These are phyloP conservation scores for Yponomeuta cagnagella DNA, from an alignment of 2,888 invertebrate species.

Conservation along the genomic window DNA sequence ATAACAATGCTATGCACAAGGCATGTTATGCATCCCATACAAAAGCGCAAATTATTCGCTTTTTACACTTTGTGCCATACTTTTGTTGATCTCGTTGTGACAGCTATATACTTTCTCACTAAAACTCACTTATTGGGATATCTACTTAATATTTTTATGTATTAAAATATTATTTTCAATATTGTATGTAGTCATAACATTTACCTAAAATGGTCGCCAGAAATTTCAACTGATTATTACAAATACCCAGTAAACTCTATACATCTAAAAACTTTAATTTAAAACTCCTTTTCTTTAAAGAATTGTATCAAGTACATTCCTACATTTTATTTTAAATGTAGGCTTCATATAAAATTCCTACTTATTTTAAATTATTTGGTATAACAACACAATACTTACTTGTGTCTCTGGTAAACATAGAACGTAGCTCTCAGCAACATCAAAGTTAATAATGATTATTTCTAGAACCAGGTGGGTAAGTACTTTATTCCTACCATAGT, in stretches of 20 bases:
- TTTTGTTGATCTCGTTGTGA: too few relatives aligned
- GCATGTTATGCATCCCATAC: too few relatives aligned
- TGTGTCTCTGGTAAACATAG: neutral
- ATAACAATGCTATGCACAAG: too few relatives aligned
- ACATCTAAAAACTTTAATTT: neutral
- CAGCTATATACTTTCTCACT: too few relatives aligned
- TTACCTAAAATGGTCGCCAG: constrained; percentile 10
- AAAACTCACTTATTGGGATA: constrained; percentile 11
- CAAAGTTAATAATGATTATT: neutral
- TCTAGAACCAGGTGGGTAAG: neutral
- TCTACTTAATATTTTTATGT: constrained; percentile 12
- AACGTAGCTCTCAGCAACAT: neutral
- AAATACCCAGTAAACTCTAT: constrained; percentile 4
- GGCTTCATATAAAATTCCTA: neutral
- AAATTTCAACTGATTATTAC: neutral
- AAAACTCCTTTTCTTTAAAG: neutral
- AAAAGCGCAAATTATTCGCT: too few relatives aligned
- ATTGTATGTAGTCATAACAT: constrained; percentile 12
- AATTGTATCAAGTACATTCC: neutral
- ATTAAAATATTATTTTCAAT: constrained; percentile 18
- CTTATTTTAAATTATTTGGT: neutral
- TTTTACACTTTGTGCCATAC: too few relatives aligned
- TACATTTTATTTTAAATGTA: neutral
- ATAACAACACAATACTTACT: neutral
- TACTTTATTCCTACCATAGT: neutral